phyloP scores from a whole-genome alignment of 2,797 vertebrate genomes.

The Notolepis coatsorum region DNA sequence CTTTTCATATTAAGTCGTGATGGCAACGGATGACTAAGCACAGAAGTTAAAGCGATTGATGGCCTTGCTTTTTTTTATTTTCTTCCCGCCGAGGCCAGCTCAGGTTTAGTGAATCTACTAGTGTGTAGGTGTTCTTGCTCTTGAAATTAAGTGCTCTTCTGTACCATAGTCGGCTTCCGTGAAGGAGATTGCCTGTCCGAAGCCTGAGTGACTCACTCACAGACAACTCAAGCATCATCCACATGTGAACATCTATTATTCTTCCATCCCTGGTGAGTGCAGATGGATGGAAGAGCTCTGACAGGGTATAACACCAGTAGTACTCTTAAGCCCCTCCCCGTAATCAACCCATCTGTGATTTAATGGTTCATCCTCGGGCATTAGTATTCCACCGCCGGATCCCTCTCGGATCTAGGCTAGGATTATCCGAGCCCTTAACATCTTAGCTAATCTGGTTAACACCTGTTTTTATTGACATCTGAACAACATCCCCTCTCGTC shows the following conservation, averaged over 20 bases:
- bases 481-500: constrained; percentile 60
- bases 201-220: not conserved
- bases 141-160: not conserved
- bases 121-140: not conserved
- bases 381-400: constrained; percentile 78
- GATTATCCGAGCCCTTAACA: constrained; percentile 82
- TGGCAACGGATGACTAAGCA: not conserved
- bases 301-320: constrained; percentile 26
- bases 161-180: too few species aligned
- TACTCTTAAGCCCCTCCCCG: constrained; percentile 42
- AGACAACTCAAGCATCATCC: not conserved
- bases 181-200: not conserved
- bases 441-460: constrained; percentile 83
- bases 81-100: not conserved
- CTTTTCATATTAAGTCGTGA: not conserved
- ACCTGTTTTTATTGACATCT: constrained; percentile 86
- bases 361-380: constrained; percentile 61
- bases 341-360: constrained; percentile 65
- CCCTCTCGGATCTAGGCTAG: constrained; percentile 70
- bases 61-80: not conserved
- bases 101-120: not conserved
- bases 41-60: not conserved
- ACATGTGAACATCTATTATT: constrained; percentile 16
- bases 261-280: constrained; percentile 34
- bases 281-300: constrained; percentile 45